Conservation (phyloP, 2,888 invertebrate species). For the Blastobasis adustella region DNA sequence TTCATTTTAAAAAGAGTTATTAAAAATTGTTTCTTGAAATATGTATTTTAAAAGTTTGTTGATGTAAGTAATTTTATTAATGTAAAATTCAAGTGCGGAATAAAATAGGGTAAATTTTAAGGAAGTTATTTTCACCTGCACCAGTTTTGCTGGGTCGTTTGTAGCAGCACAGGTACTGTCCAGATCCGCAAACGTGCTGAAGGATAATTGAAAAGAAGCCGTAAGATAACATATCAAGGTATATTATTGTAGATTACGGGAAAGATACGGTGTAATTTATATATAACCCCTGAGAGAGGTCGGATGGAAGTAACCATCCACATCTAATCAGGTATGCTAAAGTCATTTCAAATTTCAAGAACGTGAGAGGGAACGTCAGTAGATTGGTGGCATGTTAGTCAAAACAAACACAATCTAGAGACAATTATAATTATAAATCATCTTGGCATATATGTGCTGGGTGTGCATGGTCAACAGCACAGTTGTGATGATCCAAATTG, state of each 20-base stretch:
- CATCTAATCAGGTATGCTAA: too few species aligned
- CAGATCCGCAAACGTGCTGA: conserved; percentile 75
- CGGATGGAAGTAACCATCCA: too few species aligned
- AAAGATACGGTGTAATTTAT: too few species aligned
- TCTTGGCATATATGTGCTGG: too few species aligned
- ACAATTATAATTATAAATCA: not conserved
- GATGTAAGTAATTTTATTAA: not conserved
- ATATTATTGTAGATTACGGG: not conserved
- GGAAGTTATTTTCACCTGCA: too few species aligned
- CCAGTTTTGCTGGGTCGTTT: conserved; percentile 35
- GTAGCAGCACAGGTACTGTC: conserved; percentile 77
- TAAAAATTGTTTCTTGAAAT: not conserved
- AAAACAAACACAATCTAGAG: not conserved
- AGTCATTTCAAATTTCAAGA: not conserved
- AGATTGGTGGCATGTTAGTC: not conserved
- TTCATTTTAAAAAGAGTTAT: too few species aligned
- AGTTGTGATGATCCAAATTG: too few species aligned
- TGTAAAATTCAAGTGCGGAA: not conserved
- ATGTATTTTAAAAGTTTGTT: not conserved
- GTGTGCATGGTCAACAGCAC: too few species aligned
- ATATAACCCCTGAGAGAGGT: too few species aligned
- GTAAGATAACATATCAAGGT: not conserved
- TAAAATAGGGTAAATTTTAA: too few species aligned
- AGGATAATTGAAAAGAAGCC: conserved; percentile 12
- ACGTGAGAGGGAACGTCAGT: not conserved